A percentile compares a stretch with the other conserved stretches of the same genome.
Evolutionary conservation across 2,113 vertebrate genomes (phyloP).

Genomic region (Vimba vimba): DNA sequence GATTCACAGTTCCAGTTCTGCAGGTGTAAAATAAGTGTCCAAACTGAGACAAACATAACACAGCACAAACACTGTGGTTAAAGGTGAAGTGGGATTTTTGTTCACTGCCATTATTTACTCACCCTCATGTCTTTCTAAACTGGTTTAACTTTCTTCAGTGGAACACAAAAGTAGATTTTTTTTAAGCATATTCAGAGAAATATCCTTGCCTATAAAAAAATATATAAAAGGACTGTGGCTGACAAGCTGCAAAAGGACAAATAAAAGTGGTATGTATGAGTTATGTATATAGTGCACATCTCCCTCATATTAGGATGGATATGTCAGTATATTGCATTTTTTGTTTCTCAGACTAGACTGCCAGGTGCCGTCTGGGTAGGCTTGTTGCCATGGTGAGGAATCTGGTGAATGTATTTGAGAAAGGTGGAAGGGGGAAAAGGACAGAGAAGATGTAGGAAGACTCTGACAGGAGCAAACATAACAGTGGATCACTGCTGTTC

Average conservation of each 20-base stretch:
- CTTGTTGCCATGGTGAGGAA: slow-evolving; percentile 37
- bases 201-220: not conserved
- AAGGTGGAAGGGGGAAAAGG: slow-evolving; percentile 51
- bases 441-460: slow-evolving; percentile 65
- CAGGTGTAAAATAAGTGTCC: slow-evolving; percentile 1
- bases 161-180: not conserved
- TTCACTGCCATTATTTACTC: not conserved
- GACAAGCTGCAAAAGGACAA: not conserved
- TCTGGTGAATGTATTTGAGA: slow-evolving; percentile 43
- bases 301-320: not conserved
- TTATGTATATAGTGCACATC: not conserved
- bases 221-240: not conserved
- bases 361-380: slow-evolving; percentile 31
- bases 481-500: not conserved
- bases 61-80: not conserved
- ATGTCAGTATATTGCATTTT: not conserved
- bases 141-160: not conserved
- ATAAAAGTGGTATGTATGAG: not conserved
- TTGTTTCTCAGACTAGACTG: slow-evolving; percentile 33
- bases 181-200: not conserved
- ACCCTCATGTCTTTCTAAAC: not conserved
- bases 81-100: not conserved
- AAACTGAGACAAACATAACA: not conserved
- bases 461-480: slow-evolving; percentile 64
- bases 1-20: not conserved